Evolutionary conservation across 2,113 vertebrate genomes (phyloP), one percentile per base, ranked within the genome.

Genomic region (Tragelaphus buxtoni): DNA sequence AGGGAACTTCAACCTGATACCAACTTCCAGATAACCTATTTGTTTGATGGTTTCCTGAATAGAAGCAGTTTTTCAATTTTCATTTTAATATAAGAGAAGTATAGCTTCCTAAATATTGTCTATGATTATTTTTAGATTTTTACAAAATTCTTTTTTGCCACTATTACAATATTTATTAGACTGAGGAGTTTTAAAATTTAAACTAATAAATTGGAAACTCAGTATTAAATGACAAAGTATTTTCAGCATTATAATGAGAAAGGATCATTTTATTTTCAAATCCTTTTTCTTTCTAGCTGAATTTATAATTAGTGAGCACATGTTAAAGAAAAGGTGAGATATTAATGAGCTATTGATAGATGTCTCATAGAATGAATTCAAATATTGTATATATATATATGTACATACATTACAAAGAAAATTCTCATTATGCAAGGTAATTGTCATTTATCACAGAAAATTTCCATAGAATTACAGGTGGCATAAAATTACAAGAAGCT

Each of bases 361-460:
- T 92, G 26, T 95, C 88, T 88, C 13, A 63, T 49, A 76, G 61
- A 96, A 85, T 77, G 65, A 94, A 69, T 56, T 94, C 35, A 92
- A 74, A 88, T 83, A 63, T n/a, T 35, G 35, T 72, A 12, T 61
- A 24, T 26, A 79, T 32, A 61, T 53, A 39, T 49, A 24, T 94
- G 4, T 76, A 53, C 74, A 79, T 55, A 92, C 90, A 9, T 94
- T 96, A 93, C 0, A 32, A 24, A 87, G 61, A 94, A 95, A 94
- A 86, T 80, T 91, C 63, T 96, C 83, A 95, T 95, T 94, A 84
- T 94, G 53, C 4, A 63, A 88, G 77, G 87, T 91, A 96, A 96
- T 96, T 95, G 63, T 96, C 81, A 94, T 72, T 95, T 97, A 53
- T 91, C 91, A 92, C 89, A 88, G 92, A 93, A n/a, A n/a, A n/a